These are phyloP conservation scores for Bacillus rossius DNA, from an alignment of 1,140 invertebrate species.

Conservation along the genomic window DNA sequence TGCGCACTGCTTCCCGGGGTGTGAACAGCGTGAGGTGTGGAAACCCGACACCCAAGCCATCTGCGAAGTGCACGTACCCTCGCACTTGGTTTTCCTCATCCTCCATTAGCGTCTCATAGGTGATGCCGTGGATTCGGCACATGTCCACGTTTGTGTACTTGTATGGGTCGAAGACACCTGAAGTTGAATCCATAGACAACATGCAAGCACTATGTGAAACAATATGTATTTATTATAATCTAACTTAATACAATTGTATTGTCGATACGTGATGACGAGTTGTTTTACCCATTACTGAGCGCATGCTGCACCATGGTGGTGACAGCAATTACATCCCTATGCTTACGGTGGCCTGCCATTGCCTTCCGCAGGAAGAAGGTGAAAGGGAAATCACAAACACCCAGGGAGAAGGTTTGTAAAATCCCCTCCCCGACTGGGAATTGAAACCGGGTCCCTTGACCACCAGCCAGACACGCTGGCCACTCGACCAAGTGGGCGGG, in stretches of 20 bases:
- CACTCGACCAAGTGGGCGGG: no score
- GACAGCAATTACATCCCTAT: no score
- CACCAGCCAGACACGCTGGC: no score
- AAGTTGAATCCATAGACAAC: conserved; percentile 13
- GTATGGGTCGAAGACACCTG: conserved; percentile 74
- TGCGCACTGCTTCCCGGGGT: conserved; percentile 66
- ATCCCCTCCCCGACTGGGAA: no score
- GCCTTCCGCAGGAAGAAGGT: no score
- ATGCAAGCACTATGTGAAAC: neutral
- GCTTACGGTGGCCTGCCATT: no score
- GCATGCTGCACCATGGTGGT: no score
- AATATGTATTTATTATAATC: neutral
- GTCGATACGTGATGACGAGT: neutral
- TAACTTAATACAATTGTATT: conserved; percentile 4
- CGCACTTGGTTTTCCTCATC: conserved; percentile 73
- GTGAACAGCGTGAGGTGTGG: conserved; percentile 70
- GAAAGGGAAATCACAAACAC: no score
- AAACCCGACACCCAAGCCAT: conserved; percentile 65
- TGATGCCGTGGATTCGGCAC: conserved; percentile 69
- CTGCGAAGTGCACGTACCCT: conserved; percentile 66
- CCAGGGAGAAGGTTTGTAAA: no score
- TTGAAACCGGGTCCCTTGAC: no score
- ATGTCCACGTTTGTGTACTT: conserved; percentile 72
- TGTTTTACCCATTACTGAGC: neutral
- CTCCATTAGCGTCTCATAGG: conserved; percentile 74